Percentiles rank a stretch among this genome's conserved stretches.
Evolutionary conservation across 1,140 invertebrate species (phyloP).

Genomic region (Drosophila oshimai): DNA sequence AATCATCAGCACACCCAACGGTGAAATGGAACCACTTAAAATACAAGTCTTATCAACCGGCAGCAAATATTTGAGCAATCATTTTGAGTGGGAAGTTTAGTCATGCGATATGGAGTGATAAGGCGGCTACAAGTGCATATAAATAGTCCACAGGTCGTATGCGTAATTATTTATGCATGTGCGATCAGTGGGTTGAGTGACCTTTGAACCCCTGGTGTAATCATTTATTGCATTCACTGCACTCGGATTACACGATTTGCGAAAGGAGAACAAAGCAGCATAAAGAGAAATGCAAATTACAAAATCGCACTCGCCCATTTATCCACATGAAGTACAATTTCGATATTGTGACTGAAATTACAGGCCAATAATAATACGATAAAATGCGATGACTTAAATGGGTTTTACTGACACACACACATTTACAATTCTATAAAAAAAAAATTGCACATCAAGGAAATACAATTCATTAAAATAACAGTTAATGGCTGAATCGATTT

Average conservation of each 20-base stretch:
- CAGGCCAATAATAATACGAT: conserved; percentile 6
- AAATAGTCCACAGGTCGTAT: conserved; percentile 12
- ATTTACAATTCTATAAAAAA: neutral
- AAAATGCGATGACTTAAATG: conserved; percentile 10
- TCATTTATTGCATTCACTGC: conserved; percentile 6
- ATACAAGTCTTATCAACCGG: neutral
- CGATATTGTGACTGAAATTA: conserved; percentile 17
- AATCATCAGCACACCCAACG: neutral
- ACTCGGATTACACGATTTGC: conserved; percentile 2
- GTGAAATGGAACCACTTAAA: neutral
- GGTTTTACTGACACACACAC: neutral
- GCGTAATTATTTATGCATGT: conserved; percentile 14
- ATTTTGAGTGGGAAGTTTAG: neutral
- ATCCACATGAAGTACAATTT: neutral
- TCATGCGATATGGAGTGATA: conserved; percentile 21
- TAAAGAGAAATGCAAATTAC: neutral
- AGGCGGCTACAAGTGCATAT: conserved; percentile 3
- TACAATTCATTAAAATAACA: conserved; percentile 22
- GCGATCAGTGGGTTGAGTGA: conserved; percentile 11
- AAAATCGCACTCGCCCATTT: neutral
- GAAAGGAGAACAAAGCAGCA: neutral
- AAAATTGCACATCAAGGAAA: conserved; percentile 30
- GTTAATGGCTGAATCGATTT: neutral
- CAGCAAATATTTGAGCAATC: conserved; percentile 19
- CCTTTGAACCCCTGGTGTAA: conserved; percentile 20